Base-by-base conservation (phyloP, 1,140 invertebrate species). In the Notospermus geniculatus region DNA sequence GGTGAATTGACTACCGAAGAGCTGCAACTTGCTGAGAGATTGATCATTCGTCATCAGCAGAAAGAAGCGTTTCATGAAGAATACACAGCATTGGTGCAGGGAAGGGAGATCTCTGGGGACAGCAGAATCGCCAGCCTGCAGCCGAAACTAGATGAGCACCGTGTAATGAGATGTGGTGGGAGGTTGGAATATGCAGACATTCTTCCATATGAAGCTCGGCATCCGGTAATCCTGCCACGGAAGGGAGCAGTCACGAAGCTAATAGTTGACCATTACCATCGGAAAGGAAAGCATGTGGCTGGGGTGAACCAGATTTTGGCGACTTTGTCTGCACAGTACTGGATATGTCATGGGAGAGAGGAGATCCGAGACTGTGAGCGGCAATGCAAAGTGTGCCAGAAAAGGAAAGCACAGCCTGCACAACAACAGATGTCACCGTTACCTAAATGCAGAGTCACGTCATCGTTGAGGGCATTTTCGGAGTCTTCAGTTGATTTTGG, bases 1-100 rank as follows among this genome's bases (percentile, higher is more conserved):
- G n/a, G n/a, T n/a, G n/a, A n/a, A n/a, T n/a, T n/a, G n/a, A n/a
- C n/a, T n/a, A n/a, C n/a, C n/a, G n/a, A n/a, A n/a, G n/a, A n/a
- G n/a, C n/a, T n/a, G n/a, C n/a, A n/a, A n/a, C n/a, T n/a, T n/a
- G n/a, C n/a, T n/a, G n/a, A n/a, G n/a, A n/a, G n/a, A n/a, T n/a
- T n/a, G n/a, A n/a, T n/a, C n/a, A n/a, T n/a, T n/a, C n/a, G n/a
- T n/a, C n/a, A n/a, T n/a, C n/a, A n/a, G n/a, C n/a, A n/a, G n/a
- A n/a, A n/a, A n/a, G n/a, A n/a, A n/a, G n/a, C n/a, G n/a, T 63
- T 66, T 54, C 22, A 1, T n/a, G 54, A 57, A 29, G 57, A 66
- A 13, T 57, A 59, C 29, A 25, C 7, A 1, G 41, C 23, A 0
- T 43, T 63, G 19, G 32, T 1, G 13, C 30, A 55, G 0, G 22